phyloP scores from a whole-genome alignment of 2,888 invertebrate genomes.

The Ectemnius lituratus region DNA sequence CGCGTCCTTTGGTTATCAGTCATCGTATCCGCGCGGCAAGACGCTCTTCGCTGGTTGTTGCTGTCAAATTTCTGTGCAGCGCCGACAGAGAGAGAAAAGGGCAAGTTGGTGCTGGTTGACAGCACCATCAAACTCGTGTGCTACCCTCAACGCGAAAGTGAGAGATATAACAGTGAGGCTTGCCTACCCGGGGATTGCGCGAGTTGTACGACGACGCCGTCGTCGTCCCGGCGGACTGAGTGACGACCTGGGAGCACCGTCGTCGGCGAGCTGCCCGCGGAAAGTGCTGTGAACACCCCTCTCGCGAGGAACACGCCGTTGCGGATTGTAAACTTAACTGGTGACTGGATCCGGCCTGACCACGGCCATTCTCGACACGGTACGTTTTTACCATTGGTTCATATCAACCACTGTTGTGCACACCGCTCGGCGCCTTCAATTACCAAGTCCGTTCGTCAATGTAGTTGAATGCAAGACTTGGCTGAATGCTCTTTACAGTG shows the following conservation, averaged over 20 bases:
- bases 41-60: too few species aligned
- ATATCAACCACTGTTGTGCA: too few species aligned
- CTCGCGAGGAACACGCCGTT: slow-evolving; percentile 52
- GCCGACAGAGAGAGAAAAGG: too few species aligned
- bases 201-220: background rate
- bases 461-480: too few species aligned
- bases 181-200: background rate
- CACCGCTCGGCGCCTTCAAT: too few species aligned
- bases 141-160: too few species aligned
- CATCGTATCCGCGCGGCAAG: background rate
- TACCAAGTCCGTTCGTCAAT: too few species aligned
- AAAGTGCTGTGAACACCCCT: slow-evolving; percentile 48
- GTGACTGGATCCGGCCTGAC: slow-evolving; percentile 77
- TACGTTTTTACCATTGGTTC: slow-evolving; percentile 58
- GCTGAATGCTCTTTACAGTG: too few species aligned
- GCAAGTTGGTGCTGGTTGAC: too few species aligned
- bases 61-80: too few species aligned
- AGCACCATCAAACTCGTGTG: too few species aligned
- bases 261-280: slow-evolving; percentile 28
- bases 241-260: slow-evolving; percentile 12
- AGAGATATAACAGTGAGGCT: slow-evolving; percentile 4
- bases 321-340: slow-evolving; percentile 74
- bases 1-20: background rate
- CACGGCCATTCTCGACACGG: slow-evolving; percentile 78
- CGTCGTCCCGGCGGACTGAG: slow-evolving; percentile 26